Evolutionary conservation across 2,113 vertebrate genomes (phyloP), one percentile per base, ranked within the genome.

Genomic region (Eidolon helvum): DNA sequence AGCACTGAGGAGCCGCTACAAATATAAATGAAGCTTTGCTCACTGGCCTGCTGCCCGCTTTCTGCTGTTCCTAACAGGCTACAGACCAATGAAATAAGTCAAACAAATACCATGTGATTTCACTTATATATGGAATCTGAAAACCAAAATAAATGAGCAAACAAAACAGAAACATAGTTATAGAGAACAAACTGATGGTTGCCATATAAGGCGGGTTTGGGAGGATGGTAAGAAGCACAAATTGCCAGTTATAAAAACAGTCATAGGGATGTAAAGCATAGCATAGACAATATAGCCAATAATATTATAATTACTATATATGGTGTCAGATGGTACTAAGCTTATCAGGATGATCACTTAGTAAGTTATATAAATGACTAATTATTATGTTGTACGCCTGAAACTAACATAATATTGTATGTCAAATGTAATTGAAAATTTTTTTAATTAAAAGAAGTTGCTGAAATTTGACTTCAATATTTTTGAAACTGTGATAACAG

Each of bases 401-500:
- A 38, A 57, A 38, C 35, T 80, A 40, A 80, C 40, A 59, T 59
- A 18, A 40, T 80, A 30, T 28, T 33, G 28, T 75, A 19, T 48
- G 16, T 48, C 4, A 75, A 48, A 28, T 48, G 16, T 33, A 45
- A 74, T 45, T 48, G 18, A 30, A 74, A 43, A 43, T 15, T 4
- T 28, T 59, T 59, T 59, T 4, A 26, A 72, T 16, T 45, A 48
- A 48, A 33, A 43, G 61, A 61, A 68, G 59, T 77, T 74, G 71
- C 50, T 87, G 24, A 80, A 65, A 84, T 84, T 87, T 87, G 71
- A 59, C 10, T 85, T 16, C 10, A 65, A 45, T 85, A 75, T 68
- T 79, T 94, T 88, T 69, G 12, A 93, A 91, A 53, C 30, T 43
- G 22, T 91, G 48, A 89, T 87, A 55, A 97, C 80, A 87, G 30